These are phyloP conservation scores for Acestrorhynchus altus DNA, from an alignment of 2,797 vertebrate species.

Conservation along the genomic window DNA sequence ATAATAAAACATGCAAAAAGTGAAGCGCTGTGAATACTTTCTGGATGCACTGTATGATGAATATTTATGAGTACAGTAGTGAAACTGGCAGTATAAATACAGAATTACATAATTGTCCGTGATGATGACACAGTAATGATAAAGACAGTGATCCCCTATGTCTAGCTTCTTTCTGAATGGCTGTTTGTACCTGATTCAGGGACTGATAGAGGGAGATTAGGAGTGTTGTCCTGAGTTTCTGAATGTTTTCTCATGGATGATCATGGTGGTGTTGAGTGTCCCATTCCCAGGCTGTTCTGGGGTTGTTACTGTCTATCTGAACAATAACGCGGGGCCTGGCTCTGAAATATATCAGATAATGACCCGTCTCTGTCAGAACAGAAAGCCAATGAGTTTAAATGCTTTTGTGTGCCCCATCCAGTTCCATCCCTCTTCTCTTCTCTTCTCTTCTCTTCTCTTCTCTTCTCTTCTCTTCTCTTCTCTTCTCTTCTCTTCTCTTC, in stretches of 20 bases:
- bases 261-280: slow-evolving; percentile 85
- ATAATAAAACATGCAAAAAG: too few relatives aligned
- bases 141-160: slow-evolving; percentile 34
- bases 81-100: slow-evolving; percentile 6
- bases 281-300: slow-evolving; percentile 86
- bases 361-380: slow-evolving; percentile 71
- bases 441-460: slow-evolving; percentile 40
- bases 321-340: slow-evolving; percentile 81
- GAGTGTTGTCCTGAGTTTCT: slow-evolving; percentile 63
- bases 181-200: slow-evolving; percentile 52
- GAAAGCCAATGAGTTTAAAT: slow-evolving; percentile 72
- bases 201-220: slow-evolving; percentile 48
- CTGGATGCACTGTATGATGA: too few relatives aligned
- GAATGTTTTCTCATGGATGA: slow-evolving; percentile 80
- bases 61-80: not conserved
- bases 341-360: slow-evolving; percentile 95
- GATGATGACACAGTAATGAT: slow-evolving; percentile 31
- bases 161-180: slow-evolving; percentile 49
- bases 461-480: slow-evolving; percentile 3
- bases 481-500: slow-evolving; percentile 20
- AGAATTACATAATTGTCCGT: slow-evolving; percentile 34
- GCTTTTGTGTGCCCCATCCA: slow-evolving; percentile 36
- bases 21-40: too few relatives aligned
- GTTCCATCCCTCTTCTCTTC: slow-evolving; percentile 38
- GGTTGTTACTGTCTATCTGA: slow-evolving; percentile 76